Base-by-base conservation (phyloP, 2,888 invertebrate species). In the Pseudococcus longispinus region DNA sequence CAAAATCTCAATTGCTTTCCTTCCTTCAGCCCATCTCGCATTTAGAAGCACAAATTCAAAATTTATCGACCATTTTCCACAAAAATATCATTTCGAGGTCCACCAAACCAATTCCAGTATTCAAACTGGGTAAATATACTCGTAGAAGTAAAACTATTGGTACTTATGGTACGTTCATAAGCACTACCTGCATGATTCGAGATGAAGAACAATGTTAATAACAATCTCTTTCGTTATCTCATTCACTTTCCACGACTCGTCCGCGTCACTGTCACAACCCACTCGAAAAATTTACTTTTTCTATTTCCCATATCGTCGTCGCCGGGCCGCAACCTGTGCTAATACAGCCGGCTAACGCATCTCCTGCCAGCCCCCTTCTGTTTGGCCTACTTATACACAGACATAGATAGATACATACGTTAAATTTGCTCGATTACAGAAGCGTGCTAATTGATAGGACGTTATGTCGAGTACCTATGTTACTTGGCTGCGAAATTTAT, bases 401-500 rank as follows among this genome's bases (percentile, higher is more conserved):
- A 70, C 70, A 70, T 29, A 70, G 29, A 70, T 70, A 70, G 70
- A 70, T 60, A 60, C 60, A 37, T 37, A 60, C 29, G 70, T 29
- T 70, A 26, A 70, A 70, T 70, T 70, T 70, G 70, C 70, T 29
- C 70, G 70, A 29, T 70, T 70, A 70, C 70, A 29, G 70, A 29
- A 29, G 29, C 70, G 70, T 70, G 70, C 70, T 70, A 70, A 70
- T 70, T 70, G 70, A 70, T 70, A 70, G 70, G 29, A 70, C 29
- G 70, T 29, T 70, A 29, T 70, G 70, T 70, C 29, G 70, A 70
- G 70, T 70, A 70, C 29, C 15, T 70, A 70, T 29, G 29, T 29
- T 70, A 70, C 29, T 70, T 18, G 70, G 70, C 70, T 70, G 70
- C 29, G 70, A 70, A 70, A 70, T 70, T 70, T 29, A 70, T 70